Conservation (phyloP, 2,113 vertebrate genomes). For the Argyrosomus japonicus region DNA sequence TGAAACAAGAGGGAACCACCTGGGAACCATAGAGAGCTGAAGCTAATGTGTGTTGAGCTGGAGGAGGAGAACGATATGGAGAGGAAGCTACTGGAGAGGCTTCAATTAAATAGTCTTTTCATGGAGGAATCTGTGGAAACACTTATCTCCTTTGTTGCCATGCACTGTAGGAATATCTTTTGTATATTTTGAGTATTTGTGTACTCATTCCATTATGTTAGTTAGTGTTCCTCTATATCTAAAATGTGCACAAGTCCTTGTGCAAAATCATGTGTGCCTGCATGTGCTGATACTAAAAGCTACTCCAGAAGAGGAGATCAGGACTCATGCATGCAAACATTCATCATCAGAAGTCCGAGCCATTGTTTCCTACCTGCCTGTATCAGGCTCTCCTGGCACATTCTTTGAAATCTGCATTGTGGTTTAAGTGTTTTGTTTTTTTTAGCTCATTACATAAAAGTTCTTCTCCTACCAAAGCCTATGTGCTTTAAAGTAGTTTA, state of each 20-base stretch:
- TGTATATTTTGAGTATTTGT: neutral
- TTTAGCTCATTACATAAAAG: conserved; percentile 18
- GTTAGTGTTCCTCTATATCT: neutral
- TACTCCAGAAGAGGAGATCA: neutral
- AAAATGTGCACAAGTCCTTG: neutral
- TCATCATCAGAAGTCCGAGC: neutral
- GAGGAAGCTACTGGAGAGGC: conserved; percentile 21
- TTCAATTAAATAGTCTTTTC: conserved; percentile 38
- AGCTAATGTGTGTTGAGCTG: conserved; percentile 28
- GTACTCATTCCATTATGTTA: neutral
- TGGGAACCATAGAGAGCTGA: conserved; percentile 37
- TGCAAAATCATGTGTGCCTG: neutral
- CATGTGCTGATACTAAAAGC: conserved; percentile 10
- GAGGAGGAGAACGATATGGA: conserved; percentile 23
- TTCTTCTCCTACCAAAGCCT: conserved; percentile 22
- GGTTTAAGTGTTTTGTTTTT: conserved; percentile 30
- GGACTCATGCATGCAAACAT: neutral
- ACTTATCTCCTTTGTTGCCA: neutral
- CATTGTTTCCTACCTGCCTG: conserved; percentile 5
- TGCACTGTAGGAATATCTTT: neutral
- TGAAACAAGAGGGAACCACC: conserved; percentile 39
- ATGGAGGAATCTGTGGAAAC: conserved; percentile 4
- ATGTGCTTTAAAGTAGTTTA: conserved; percentile 50
- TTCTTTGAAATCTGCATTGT: conserved; percentile 25
- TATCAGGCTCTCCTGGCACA: neutral